Evolutionary conservation across 2,113 vertebrate genomes (phyloP).

Genomic region (Alligator sinensis): DNA sequence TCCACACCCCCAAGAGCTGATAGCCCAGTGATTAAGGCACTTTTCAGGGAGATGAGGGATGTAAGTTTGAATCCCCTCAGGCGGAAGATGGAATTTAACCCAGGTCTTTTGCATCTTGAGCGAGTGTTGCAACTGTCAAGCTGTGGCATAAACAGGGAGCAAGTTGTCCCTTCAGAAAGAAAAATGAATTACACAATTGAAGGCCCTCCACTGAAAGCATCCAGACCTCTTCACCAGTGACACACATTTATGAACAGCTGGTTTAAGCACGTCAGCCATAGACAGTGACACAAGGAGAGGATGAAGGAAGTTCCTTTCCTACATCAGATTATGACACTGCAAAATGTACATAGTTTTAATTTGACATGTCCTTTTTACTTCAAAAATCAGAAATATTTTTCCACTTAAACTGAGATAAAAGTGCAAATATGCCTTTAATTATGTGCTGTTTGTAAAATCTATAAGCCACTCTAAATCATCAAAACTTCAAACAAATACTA

Average conservation of each 20-base stretch:
- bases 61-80: too few relatives aligned
- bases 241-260: not conserved
- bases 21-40: too few relatives aligned
- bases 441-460: conserved; percentile 24
- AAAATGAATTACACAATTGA: not conserved
- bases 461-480: conserved; percentile 20
- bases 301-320: not conserved
- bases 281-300: not conserved
- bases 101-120: too few relatives aligned
- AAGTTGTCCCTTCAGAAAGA: not conserved
- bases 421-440: conserved; percentile 8
- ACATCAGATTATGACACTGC: not conserved
- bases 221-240: not conserved
- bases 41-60: too few relatives aligned
- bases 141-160: too few relatives aligned
- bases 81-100: too few relatives aligned
- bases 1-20: too few relatives aligned
- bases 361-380: conserved; percentile 11
- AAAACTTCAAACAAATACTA: conserved; percentile 41
- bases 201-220: conserved; percentile 5
- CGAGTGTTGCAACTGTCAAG: too few relatives aligned
- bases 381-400: not conserved
- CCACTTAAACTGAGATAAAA: not conserved
- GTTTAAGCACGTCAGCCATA: not conserved
- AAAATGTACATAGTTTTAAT: not conserved